Conservation (phyloP, 92 coral and sea anemone species). For the Montipora capitata region DNA sequence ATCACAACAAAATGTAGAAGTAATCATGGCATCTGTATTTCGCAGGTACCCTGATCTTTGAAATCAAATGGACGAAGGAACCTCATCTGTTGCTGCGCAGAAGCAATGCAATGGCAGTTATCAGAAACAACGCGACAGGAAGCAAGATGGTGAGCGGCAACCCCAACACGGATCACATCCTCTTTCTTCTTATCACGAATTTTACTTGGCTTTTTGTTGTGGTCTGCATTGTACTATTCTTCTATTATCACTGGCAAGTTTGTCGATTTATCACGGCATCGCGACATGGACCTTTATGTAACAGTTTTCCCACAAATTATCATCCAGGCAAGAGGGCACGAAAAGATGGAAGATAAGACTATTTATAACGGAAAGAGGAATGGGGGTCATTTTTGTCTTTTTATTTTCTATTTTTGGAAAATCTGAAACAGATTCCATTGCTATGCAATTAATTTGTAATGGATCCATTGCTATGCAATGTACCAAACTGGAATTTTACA, state of each 20-base stretch:
- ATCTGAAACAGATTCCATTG: too few relatives aligned
- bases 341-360: neutral
- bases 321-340: conserved; percentile 23
- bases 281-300: conserved; percentile 1
- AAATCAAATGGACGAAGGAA: neutral
- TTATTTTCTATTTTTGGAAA: too few relatives aligned
- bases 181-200: neutral
- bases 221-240: conserved; percentile 3
- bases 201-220: conserved; percentile 29
- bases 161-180: neutral
- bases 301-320: neutral
- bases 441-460: neutral
- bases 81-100: too few relatives aligned
- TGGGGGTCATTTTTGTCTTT: too few relatives aligned
- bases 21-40: too few relatives aligned
- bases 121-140: neutral
- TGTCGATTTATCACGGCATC: conserved; percentile 19
- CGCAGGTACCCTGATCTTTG: too few relatives aligned
- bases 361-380: too few relatives aligned
- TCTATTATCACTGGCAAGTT: conserved; percentile 40
- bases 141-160: neutral
- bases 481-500: neutral
- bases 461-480: neutral
- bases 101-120: neutral
- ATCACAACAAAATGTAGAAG: too few relatives aligned